Base-by-base conservation (phyloP, 2,113 vertebrate genomes). In the Romanogobio albipinnatus region DNA sequence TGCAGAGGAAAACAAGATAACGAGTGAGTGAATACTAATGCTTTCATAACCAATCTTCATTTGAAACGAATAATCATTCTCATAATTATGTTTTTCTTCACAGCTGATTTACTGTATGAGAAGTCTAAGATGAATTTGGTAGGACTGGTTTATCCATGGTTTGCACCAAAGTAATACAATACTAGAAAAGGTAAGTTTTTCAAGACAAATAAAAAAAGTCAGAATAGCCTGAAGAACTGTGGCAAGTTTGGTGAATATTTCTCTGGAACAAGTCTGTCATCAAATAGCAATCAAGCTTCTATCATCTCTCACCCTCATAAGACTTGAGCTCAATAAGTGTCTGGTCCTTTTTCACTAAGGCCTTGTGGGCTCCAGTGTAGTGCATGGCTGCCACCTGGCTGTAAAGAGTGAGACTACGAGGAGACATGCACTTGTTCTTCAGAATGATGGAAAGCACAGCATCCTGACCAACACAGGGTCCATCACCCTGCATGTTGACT, bases 331-430 rank as follows among this genome's bases (percentile, higher is more conserved):
- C 47, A 33, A 95, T 29, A 0, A 89, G 75, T 0, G 76, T 85
- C 0, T 9, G 80, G 80, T 96, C 95, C 81, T 92, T 92, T 26
- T 92, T 95, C 82, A 97, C 92, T 2, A 90, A 91, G 4, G 90
- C 84, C 61, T 95, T 95, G 0, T 91, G 83, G 14, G 97, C 95
- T 0, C 96, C 97, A 0, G 96, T 97, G 92, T 98, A 98, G 89
- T 93, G 96, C 91, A 97, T 95, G 86, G 96, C 91, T 0, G 92
- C 91, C 77, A 95, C 92, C 84, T 95, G 92, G 84, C 95, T 92
- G 79, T 95, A 90, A 78, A 98, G 92, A 29, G 82, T 71, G 45
- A 95, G 79, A 0, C 11, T 93, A 22, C 96, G 95, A 0, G 70
- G 45, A 76, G 93, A 87, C 14, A 90, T 70, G 87, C 96, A 90